Evolutionary conservation across 2,888 invertebrate species (phyloP).

Genomic region (Slavum lentiscoides): DNA sequence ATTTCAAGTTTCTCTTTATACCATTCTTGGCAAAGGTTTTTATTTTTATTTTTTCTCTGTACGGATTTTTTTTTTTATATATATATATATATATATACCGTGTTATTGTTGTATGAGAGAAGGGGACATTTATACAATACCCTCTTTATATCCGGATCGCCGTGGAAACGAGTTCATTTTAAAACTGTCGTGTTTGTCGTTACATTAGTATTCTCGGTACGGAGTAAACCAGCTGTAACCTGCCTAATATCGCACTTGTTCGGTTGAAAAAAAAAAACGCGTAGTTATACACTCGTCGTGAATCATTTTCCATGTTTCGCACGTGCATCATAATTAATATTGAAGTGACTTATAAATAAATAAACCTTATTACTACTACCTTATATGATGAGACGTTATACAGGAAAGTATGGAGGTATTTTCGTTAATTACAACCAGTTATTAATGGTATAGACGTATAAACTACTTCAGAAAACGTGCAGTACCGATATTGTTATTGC

Average conservation of each 20-base stretch:
- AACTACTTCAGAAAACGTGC: not conserved
- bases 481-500: not conserved
- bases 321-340: constrained; percentile 30
- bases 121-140: constrained; percentile 4
- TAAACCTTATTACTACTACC: constrained; percentile 2
- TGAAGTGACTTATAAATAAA: constrained; percentile 32
- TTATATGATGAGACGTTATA: constrained; percentile 19
- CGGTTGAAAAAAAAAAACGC: not conserved
- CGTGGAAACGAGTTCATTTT: constrained; percentile 38
- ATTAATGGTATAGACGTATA: not conserved
- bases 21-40: constrained; percentile 28
- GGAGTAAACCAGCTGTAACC: constrained; percentile 38
- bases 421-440: constrained; percentile 14
- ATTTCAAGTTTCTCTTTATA: constrained; percentile 44
- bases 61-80: constrained; percentile 22
- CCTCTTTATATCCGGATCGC: not conserved
- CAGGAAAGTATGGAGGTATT: not conserved
- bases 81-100: too few species aligned
- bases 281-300: constrained; percentile 8
- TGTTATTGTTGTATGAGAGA: constrained; percentile 3
- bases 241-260: constrained; percentile 41
- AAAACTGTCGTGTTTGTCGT: constrained; percentile 12
- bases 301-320: constrained; percentile 48
- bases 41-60: constrained; percentile 6
- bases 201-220: constrained; percentile 35